Conservation (phyloP, 1,140 invertebrate species). For the Bombus turneri region DNA sequence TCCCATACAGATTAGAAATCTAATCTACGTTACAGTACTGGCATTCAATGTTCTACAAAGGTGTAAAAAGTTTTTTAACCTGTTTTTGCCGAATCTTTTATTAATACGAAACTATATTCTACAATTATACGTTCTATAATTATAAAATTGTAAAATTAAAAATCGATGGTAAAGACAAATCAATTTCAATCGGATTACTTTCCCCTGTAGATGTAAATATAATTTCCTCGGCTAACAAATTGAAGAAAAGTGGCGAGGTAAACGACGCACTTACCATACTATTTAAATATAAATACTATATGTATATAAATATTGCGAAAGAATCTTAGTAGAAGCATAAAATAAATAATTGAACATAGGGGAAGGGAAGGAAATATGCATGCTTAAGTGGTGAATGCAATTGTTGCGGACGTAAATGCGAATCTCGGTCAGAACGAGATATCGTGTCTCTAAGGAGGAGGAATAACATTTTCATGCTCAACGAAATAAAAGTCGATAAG, state of each 20-base stretch:
- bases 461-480: slow-evolving; percentile 16
- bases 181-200: too few species aligned
- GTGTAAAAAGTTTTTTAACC: not conserved
- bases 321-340: not conserved
- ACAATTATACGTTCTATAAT: too few species aligned
- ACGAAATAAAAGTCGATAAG: slow-evolving; percentile 27
- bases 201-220: not conserved
- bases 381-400: not conserved
- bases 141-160: too few species aligned
- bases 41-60: not conserved
- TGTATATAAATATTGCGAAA: not conserved
- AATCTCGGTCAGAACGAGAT: slow-evolving; percentile 30
- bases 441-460: slow-evolving; percentile 26
- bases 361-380: not conserved
- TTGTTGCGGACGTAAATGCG: not conserved
- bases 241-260: not conserved
- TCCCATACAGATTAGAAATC: not conserved
- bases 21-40: not conserved
- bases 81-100: not conserved
- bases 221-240: not conserved
- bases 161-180: too few species aligned
- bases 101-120: not conserved
- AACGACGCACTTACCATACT: not conserved
- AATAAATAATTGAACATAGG: not conserved
- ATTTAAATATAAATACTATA: not conserved